Evolutionary conservation across 2,113 vertebrate genomes (phyloP), one percentile per base, ranked within the genome.

Genomic region (Lepus americanus): DNA sequence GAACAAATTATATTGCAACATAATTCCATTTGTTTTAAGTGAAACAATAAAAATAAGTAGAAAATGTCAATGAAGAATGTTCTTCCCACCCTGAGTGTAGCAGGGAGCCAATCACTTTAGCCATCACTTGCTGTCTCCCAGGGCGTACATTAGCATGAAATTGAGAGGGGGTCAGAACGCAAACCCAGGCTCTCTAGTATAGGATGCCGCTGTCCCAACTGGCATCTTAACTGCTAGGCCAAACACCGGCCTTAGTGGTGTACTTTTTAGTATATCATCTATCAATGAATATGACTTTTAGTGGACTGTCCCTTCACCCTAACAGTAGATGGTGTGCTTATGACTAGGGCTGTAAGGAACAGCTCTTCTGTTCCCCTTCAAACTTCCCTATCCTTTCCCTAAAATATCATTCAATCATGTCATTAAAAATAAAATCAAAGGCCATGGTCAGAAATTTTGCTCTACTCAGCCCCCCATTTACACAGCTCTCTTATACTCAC

Each of bases 31-130:
- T 95, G 25, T 90, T 49, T 94, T 81, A 61, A 49, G 66, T 49
- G 80, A 89, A 92, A 59, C 23, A 94, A 31, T 27, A 81, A 80
- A 69, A 90, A 39, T 76, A 96, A 92, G 49, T 61, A 36, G 39
- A 23, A 92, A 77, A 31, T 25, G 2, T 80, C 17, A 36, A 61
- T 87, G 53, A 33, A 77, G 51, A 51, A 20, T 66, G 67, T 8
- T 23, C 88, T 67, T n/a, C 86, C 20, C 77, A 90, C 88, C 87
- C 84, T 81, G 80, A 72, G 12, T 70, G 23, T 94, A 19, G 55
- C 14, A 19, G 55, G 19, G 55, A 19, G 12, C 55, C 55, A 59
- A 17, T 59, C 55, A 59, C 55, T 59, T 14, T 20, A 59, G 55
- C 55, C 55, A 59, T 14, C 55, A 59, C 55, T 17, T 59, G 12